Percentiles rank a stretch among this genome's conserved stretches.
Conservation (phyloP, 2,113 vertebrate species). For the Pteropus alecto region DNA sequence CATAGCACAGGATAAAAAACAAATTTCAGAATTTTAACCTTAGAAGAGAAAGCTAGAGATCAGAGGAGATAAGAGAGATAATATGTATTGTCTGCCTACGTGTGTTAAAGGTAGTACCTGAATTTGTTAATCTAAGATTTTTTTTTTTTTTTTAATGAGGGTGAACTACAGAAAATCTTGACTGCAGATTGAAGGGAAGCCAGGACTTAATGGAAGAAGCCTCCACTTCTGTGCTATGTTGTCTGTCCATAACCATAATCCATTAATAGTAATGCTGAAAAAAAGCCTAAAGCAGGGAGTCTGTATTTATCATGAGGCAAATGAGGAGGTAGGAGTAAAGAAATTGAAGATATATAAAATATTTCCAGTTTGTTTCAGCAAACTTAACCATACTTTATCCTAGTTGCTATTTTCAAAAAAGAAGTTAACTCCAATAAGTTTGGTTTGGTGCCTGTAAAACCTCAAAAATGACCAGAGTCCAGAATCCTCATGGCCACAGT, state of each 20-base stretch:
- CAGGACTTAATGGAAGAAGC: not conserved
- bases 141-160: not conserved
- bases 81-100: not conserved
- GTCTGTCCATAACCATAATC: not conserved
- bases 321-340: not conserved
- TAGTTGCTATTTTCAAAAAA: not conserved
- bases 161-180: not conserved
- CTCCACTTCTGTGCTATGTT: not conserved
- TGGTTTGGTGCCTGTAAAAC: not conserved
- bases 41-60: not conserved
- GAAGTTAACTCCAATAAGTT: not conserved
- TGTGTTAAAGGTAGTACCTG: not conserved
- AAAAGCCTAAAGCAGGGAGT: not conserved
- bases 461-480: not conserved
- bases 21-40: slow-evolving; percentile 18
- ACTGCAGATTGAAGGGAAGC: not conserved
- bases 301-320: not conserved
- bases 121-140: not conserved
- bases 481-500: not conserved
- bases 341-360: not conserved
- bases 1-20: not conserved
- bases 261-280: not conserved
- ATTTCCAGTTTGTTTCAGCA: not conserved
- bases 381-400: not conserved
- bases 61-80: not conserved